Conservation (phyloP, 37 sponge, comb jelly and placozoan species). For the Axinella damicornis region DNA sequence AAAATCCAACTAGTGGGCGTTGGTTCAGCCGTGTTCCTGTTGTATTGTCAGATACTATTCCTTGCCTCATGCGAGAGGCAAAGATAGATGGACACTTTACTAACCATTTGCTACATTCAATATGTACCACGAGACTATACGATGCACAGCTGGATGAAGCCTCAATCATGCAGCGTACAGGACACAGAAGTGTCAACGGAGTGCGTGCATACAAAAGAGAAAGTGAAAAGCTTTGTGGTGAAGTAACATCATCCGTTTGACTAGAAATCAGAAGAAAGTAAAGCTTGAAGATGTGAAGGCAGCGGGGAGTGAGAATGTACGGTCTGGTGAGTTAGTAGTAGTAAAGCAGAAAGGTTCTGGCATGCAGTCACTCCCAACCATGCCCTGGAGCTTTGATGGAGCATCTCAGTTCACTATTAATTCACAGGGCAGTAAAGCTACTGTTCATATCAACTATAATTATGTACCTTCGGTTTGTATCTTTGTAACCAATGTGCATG, state of each 20-base stretch:
- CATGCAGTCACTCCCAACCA: too few species aligned
- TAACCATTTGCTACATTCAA: conserved; percentile 17
- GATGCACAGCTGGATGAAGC: conserved; percentile 14
- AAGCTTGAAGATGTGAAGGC: too few species aligned
- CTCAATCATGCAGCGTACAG: conserved; percentile 29
- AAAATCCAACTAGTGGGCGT: not conserved
- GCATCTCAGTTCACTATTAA: conserved; percentile 4
- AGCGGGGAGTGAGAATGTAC: too few species aligned
- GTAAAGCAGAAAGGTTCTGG: too few species aligned
- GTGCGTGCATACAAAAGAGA: conserved; percentile 31
- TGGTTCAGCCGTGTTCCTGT: conserved; percentile 13
- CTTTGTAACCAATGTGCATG: too few species aligned
- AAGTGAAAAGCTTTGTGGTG: not conserved
- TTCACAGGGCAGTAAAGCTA: not conserved
- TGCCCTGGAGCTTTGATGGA: not conserved
- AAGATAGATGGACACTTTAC: conserved; percentile 7
- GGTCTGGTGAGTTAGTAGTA: too few species aligned
- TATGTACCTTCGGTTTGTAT: too few species aligned
- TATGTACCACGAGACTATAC: conserved; percentile 5
- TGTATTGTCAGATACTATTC: conserved; percentile 3
- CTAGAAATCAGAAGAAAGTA: too few species aligned
- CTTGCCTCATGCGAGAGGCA: not conserved
- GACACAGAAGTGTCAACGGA: conserved; percentile 16
- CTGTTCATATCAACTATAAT: too few species aligned
- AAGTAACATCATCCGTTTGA: conserved; percentile 1